Percentiles rank a stretch among this genome's conserved stretches.
phyloP scores from a whole-genome alignment of 2,113 vertebrate species.

The Callithrix jacchus region DNA sequence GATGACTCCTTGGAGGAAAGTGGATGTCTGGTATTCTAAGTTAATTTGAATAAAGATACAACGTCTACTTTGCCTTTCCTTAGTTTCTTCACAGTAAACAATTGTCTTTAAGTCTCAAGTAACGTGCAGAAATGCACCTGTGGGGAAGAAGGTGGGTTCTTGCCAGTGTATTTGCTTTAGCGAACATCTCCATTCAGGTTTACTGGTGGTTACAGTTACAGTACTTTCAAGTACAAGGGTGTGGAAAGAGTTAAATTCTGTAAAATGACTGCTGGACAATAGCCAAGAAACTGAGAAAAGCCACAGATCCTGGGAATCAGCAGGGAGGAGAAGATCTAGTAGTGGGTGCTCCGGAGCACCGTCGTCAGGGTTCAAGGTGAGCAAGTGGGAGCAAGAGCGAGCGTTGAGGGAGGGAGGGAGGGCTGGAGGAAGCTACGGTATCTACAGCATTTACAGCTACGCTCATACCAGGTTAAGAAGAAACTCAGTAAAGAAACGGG shows the following conservation, averaged over 20 bases:
- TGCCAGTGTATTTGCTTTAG: neutral
- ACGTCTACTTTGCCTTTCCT: neutral
- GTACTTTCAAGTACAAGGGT: neutral
- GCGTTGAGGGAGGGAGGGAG: too few relatives aligned
- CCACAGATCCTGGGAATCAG: constrained; percentile 7
- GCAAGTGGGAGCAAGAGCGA: neutral
- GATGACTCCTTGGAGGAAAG: neutral
- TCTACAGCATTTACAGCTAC: neutral
- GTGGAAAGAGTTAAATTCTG: constrained; percentile 48
- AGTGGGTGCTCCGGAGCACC: neutral
- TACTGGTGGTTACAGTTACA: neutral
- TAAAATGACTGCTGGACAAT: constrained; percentile 41
- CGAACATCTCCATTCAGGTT: neutral
- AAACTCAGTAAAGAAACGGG: constrained; percentile 30
- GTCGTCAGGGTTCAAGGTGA: neutral
- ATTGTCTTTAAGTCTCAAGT: constrained; percentile 14
- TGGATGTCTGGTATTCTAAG: neutral
- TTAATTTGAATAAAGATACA: neutral
- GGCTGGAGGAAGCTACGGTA: neutral
- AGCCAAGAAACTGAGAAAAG: constrained; percentile 46
- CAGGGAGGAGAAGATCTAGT: neutral
- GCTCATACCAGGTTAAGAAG: constrained; percentile 30
- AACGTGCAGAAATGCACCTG: neutral
- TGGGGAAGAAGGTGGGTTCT: neutral
- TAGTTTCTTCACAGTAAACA: constrained; percentile 32